A percentile compares a stretch with the other conserved stretches of the same genome.
Conservation (phyloP, 2,888 invertebrate genomes). For the Trichacis sp. region DNA sequence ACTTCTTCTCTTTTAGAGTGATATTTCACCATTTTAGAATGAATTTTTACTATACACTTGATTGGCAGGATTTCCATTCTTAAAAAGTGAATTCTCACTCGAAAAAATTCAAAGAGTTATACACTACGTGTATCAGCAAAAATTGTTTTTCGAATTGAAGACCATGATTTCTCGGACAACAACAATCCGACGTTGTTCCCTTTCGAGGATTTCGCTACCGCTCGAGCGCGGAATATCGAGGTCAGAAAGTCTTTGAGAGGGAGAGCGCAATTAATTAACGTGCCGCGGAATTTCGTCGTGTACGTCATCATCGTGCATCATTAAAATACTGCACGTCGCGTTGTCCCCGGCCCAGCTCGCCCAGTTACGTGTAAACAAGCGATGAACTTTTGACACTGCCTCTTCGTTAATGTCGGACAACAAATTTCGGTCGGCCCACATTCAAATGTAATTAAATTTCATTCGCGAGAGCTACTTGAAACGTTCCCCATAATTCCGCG, state of each 20-base stretch:
- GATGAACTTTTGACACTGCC: neutral
- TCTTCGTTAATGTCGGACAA: neutral
- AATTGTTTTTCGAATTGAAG: no score
- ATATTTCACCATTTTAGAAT: no score
- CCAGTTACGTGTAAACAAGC: neutral
- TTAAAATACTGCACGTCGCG: neutral
- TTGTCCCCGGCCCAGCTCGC: neutral
- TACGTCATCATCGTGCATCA: neutral
- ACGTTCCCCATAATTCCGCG: no score
- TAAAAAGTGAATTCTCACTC: no score
- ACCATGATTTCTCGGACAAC: no score
- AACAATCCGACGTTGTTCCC: no score
- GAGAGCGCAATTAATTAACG: neutral
- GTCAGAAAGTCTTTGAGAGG: neutral
- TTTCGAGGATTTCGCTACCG: no score
- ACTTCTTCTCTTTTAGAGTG: no score
- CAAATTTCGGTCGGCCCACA: neutral
- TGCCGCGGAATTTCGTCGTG: neutral
- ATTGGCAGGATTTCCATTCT: no score
- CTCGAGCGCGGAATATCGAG: neutral
- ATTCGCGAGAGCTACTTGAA: neutral
- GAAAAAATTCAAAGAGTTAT: no score
- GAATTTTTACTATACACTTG: no score
- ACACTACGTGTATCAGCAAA: no score
- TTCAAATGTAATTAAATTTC: neutral